Conservation (phyloP, 2,113 vertebrate species). For the Candoia aspera region DNA sequence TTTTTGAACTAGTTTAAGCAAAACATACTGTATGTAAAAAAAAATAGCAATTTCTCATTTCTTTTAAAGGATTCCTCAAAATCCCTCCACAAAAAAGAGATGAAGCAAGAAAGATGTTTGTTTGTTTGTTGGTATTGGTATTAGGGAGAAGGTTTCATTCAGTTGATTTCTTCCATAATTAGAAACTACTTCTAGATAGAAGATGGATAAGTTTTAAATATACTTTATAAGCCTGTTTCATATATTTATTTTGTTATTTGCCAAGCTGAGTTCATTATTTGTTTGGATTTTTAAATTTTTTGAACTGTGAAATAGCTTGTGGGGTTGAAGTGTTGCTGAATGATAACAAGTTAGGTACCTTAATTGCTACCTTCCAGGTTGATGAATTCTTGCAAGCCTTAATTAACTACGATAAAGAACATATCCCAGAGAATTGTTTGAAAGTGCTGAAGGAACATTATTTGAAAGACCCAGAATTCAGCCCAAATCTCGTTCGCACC, state of each 20-base stretch:
- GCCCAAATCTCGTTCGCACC: slow-evolving; percentile 76
- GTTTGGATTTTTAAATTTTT: slow-evolving; percentile 56
- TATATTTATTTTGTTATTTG: neutral
- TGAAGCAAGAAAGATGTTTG: neutral
- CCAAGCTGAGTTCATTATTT: slow-evolving; percentile 38
- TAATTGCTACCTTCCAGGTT: slow-evolving; percentile 68
- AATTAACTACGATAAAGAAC: slow-evolving; percentile 82
- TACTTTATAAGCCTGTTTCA: neutral
- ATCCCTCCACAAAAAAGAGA: neutral
- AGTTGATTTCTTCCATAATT: neutral
- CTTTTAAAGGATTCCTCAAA: neutral
- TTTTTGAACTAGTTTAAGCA: neutral
- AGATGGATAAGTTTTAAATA: neutral
- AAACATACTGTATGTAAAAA: neutral
- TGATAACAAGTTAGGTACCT: slow-evolving; percentile 31
- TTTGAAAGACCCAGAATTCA: slow-evolving; percentile 81
- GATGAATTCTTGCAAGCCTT: slow-evolving; percentile 84
- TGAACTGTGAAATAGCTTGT: slow-evolving; percentile 55
- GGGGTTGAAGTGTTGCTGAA: slow-evolving; percentile 59
- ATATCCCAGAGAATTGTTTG: slow-evolving; percentile 82
- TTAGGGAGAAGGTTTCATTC: neutral
- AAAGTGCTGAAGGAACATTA: slow-evolving; percentile 82
- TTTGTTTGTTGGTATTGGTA: neutral
- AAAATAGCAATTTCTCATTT: neutral
- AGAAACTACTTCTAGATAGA: too few species aligned